Evolutionary conservation across 2,888 invertebrate species (phyloP).

Genomic region (Abrostola tripartita): DNA sequence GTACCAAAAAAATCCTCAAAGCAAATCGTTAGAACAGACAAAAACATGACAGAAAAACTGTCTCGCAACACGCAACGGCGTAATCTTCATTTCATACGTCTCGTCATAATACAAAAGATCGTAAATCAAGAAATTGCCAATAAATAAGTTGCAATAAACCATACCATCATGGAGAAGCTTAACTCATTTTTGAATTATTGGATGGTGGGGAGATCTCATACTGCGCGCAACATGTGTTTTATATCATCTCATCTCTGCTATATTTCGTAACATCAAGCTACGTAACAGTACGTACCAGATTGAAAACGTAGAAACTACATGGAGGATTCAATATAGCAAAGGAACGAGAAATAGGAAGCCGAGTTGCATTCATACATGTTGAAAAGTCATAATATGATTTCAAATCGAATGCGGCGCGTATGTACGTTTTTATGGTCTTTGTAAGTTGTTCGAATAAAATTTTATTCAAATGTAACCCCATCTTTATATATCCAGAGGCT

Average conservation of each 20-base stretch:
- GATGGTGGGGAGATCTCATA: slow-evolving; percentile 72
- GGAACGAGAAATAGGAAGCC: slow-evolving; percentile 76
- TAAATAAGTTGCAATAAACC: slow-evolving; percentile 75
- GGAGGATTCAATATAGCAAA: slow-evolving; percentile 80
- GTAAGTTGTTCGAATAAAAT: slow-evolving; percentile 72
- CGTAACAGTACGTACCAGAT: slow-evolving; percentile 70
- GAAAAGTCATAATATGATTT: slow-evolving; percentile 84
- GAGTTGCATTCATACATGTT: slow-evolving; percentile 82
- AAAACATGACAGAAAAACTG: slow-evolving; percentile 18
- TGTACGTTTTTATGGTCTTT: slow-evolving; percentile 74
- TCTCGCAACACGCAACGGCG: slow-evolving; percentile 26
- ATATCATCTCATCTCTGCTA: slow-evolving; percentile 76
- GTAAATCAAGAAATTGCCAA: slow-evolving; percentile 68
- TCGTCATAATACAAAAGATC: slow-evolving; percentile 64
- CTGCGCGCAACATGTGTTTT: slow-evolving; percentile 82
- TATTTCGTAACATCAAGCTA: slow-evolving; percentile 77
- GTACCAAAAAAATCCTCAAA: slow-evolving; percentile 8
- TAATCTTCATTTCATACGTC: slow-evolving; percentile 52
- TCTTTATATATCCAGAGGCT: slow-evolving; percentile 59
- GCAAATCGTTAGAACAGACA: slow-evolving; percentile 13
- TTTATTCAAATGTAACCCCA: slow-evolving; percentile 70
- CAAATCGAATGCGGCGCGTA: slow-evolving; percentile 78
- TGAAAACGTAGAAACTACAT: slow-evolving; percentile 80
- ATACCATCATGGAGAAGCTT: slow-evolving; percentile 71
- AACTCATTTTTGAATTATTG: slow-evolving; percentile 83